A percentile compares a stretch with the other conserved stretches of the same genome.
phyloP scores from a whole-genome alignment of 2,113 vertebrate genomes.

The Halcyon senegalensis region DNA sequence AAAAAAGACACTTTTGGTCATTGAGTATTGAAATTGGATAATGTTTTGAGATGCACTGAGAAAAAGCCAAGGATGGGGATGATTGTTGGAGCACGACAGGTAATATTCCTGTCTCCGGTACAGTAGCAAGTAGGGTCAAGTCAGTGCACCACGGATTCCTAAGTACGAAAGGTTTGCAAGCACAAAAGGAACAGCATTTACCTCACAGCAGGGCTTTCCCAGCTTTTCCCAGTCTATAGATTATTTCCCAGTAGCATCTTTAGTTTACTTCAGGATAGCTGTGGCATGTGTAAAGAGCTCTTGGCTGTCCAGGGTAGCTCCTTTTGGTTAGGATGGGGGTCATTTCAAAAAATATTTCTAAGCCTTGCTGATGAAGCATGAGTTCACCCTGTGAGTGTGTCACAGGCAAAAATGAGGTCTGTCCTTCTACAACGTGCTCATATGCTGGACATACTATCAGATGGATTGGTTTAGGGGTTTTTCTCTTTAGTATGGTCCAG shows the following conservation, averaged over 20 bases:
- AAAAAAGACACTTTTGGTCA: neutral
- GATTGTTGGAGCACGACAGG: neutral
- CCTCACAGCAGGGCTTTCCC: neutral
- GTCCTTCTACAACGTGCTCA: neutral
- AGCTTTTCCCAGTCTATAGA: neutral
- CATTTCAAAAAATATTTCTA: neutral
- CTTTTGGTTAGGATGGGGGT: neutral
- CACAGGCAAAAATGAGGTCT: neutral
- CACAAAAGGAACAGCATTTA: neutral
- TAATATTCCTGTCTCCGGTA: neutral
- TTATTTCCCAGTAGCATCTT: neutral
- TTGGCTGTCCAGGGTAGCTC: neutral
- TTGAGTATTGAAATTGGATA: neutral
- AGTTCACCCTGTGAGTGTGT: neutral
- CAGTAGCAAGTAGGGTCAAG: neutral
- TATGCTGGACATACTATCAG: neutral
- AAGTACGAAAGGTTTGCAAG: neutral
- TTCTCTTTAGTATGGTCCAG: neutral
- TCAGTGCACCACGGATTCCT: neutral
- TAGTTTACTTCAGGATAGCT: neutral
- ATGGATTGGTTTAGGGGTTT: neutral
- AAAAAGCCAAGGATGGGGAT: neutral
- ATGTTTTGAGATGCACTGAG: neutral
- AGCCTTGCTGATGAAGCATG: neutral
- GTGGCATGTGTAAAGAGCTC: neutral